Base-by-base conservation (phyloP, 2,888 invertebrate genomes). In the Cyaniris semiargus region DNA sequence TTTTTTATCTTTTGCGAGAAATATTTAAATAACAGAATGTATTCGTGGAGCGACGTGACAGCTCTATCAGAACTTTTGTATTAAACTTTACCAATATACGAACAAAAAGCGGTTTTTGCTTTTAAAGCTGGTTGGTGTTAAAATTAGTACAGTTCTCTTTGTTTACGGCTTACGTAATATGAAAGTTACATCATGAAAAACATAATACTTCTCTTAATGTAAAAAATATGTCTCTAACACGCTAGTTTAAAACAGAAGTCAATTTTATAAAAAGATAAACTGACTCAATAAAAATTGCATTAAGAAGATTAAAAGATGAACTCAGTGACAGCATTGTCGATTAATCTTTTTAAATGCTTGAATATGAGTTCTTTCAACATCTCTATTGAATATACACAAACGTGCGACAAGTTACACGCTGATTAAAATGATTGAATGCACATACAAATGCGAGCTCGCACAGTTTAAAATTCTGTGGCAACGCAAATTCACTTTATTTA, bases 81-180 rank as follows among this genome's bases (percentile, higher is more conserved):
- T 74, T 74, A 74, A 74, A 74, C 74, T 74, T 74, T 27, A 74
- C 74, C 74, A 74, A 74, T 74, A 74, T 74, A 53, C 74, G 74
- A 74, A 53, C 48, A 74, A 74, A 74, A 74, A 74, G 27, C 38
- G 10, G 8, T 21, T 38, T 74, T 53, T 48, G 15, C 27, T 74
- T 72, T 74, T 53, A 74, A 74, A 18, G 6, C 27, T 13, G 74
- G 48, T 23, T 71, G 38, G 34, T 38, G 21, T 21, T n/a, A 38
- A 71, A 71, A 21, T 71, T n/a, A 34, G n/a, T n/a, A 38, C 70
- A 70, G 34, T 10, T 8, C 31, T 27, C 27, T 66, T 66, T 15
- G 18, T 66, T 31, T 66, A 31, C 27, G 66, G 66, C 27, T 27
- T 66, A 27, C 15, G 1, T 27, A 27, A 66, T 31, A 27, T 60